Evolutionary conservation across 2,888 invertebrate species (phyloP), one percentile per base, ranked within the genome.

Genomic region (Leuctra nigra): DNA sequence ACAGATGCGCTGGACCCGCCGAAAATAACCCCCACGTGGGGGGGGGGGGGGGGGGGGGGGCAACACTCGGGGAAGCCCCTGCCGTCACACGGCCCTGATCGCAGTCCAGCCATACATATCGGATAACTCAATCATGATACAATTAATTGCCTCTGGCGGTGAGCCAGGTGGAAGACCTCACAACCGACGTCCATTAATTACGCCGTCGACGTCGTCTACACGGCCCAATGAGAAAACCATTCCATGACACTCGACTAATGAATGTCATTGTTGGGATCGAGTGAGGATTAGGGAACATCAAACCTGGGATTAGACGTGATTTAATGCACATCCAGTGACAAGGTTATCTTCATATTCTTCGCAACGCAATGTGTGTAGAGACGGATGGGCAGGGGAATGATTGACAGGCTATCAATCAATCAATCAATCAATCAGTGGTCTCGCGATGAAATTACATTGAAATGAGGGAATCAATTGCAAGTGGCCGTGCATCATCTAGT

Each of bases 101-200:
- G 22, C 44, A 20, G 39, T 2, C 39, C 39, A 39, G 39, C 39
- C n/a, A 29, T 29, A 29, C 29, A 29, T 29, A 39, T 18, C 18
- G 35, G 50, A 33, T 50, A 50, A 50, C 50, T 50, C 50, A 50
- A 50, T 50, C 50, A 50, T 35, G 29, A 22, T 50, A 50, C 50
- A 50, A 50, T 50, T 50, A 50, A 50, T 50, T 50, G 50, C 35
- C 50, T 22, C 35, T 50, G 50, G 50, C 50, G 33, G 33, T 33
- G 22, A 11, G 50, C 50, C 50, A 50, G 50, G 50, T 50, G 35
- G 35, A 16, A 3, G 35, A n/a, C 16, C 33, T 33, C 22, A n/a
- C 50, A 33, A 35, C 50, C 33, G 50, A 33, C 50, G 20, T 22
- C 50, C 50, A 50, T 50, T 50, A 50, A 50, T 50, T 50, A 50